phyloP scores from a whole-genome alignment of 2,888 invertebrate genomes.

The Pilophorus perplexus region DNA sequence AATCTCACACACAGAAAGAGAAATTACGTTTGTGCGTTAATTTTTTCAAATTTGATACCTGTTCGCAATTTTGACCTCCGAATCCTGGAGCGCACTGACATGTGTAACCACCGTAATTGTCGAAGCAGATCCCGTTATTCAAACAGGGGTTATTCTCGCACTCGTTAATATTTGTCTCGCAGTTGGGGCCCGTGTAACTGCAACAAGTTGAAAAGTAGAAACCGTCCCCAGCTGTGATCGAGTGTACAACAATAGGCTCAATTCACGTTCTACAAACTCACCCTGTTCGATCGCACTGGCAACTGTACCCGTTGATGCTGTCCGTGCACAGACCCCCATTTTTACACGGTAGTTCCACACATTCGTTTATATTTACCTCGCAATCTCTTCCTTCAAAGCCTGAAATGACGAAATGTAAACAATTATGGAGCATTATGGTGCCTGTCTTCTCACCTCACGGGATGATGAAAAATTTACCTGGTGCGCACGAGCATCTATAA shows the following conservation, averaged over 20 bases:
- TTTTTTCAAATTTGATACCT: slow-evolving; percentile 53
- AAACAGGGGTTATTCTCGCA: slow-evolving; percentile 67
- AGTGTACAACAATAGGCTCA: neutral
- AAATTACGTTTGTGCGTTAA: too few species aligned
- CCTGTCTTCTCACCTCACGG: neutral
- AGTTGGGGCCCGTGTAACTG: slow-evolving; percentile 55
- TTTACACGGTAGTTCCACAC: slow-evolving; percentile 62
- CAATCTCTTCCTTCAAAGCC: slow-evolving; percentile 86
- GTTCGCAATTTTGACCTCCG: slow-evolving; percentile 74
- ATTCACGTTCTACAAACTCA: slow-evolving; percentile 48
- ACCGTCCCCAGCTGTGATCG: slow-evolving; percentile 3
- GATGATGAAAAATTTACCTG: slow-evolving; percentile 52
- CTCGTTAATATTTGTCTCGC: slow-evolving; percentile 78
- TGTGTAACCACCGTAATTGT: slow-evolving; percentile 75
- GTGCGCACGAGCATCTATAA: slow-evolving; percentile 61
- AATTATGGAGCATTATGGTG: neutral
- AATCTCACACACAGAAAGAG: too few species aligned
- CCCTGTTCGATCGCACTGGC: slow-evolving; percentile 73
- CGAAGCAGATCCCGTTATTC: slow-evolving; percentile 75
- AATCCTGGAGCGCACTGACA: slow-evolving; percentile 78
- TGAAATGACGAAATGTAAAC: slow-evolving; percentile 20
- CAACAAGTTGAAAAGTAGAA: too few species aligned
- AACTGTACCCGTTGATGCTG: slow-evolving; percentile 81
- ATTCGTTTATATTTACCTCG: slow-evolving; percentile 64
- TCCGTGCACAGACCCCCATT: slow-evolving; percentile 90